Conservation (phyloP, 2,113 vertebrate genomes). For the Propithecus coquereli region DNA sequence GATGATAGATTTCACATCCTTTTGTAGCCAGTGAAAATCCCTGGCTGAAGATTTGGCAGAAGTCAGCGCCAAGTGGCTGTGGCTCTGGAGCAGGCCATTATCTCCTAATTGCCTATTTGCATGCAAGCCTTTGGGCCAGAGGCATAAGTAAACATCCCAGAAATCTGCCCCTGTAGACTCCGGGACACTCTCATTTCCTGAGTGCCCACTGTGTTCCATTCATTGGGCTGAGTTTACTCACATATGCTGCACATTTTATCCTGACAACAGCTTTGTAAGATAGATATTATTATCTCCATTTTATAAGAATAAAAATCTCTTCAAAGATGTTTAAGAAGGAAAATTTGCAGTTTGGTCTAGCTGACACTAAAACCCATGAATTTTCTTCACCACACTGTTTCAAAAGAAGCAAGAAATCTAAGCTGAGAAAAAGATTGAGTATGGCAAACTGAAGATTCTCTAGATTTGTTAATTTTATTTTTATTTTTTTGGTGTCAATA, state of each 20-base stretch:
- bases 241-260: background rate
- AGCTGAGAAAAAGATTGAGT: background rate
- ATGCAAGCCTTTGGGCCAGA: background rate
- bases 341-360: background rate
- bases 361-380: background rate
- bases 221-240: background rate
- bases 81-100: slow-evolving; percentile 26
- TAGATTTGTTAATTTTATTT: background rate
- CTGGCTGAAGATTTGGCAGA: slow-evolving; percentile 40
- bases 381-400: background rate
- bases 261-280: background rate
- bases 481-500: background rate
- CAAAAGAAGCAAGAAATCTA: background rate
- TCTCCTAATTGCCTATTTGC: slow-evolving; percentile 58
- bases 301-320: background rate
- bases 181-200: background rate
- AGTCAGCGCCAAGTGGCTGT: background rate
- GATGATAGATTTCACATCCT: background rate
- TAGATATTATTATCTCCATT: background rate
- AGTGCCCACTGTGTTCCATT: background rate
- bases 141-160: background rate
- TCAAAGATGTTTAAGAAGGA: background rate
- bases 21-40: background rate
- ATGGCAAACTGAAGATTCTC: background rate
- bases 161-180: background rate